Evolutionary conservation across 2,888 invertebrate genomes (phyloP).

Genomic region (Margaritifera margaritifera): DNA sequence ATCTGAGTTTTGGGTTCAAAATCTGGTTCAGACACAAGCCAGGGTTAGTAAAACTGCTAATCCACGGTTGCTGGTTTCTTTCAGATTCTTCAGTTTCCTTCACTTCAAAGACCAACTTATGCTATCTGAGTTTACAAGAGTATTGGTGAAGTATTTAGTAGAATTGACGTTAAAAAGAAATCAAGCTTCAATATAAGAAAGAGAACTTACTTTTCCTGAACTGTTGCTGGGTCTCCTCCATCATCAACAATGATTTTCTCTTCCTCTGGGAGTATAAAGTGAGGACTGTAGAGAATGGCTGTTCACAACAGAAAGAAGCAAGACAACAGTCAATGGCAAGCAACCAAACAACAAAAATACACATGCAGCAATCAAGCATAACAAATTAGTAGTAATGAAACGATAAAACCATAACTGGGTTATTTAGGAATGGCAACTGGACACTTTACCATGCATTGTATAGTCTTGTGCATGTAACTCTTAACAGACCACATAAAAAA

Average conservation of each 20-base stretch:
- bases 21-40: too few relatives aligned
- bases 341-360: slow-evolving; percentile 1
- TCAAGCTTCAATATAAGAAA: background rate
- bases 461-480: too few relatives aligned
- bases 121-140: background rate
- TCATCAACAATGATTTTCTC: slow-evolving; percentile 77
- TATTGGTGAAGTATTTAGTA: background rate
- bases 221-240: slow-evolving; percentile 72
- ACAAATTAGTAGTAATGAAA: slow-evolving; percentile 4
- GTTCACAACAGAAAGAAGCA: slow-evolving; percentile 17
- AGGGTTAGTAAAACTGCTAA: too few relatives aligned
- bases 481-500: too few relatives aligned
- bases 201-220: slow-evolving; percentile 75
- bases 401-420: too few relatives aligned
- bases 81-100: too few relatives aligned
- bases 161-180: background rate
- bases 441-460: too few relatives aligned
- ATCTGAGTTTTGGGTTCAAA: too few relatives aligned
- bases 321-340: background rate
- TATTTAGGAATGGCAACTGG: too few relatives aligned
- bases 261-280: slow-evolving; percentile 76
- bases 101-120: too few relatives aligned
- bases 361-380: slow-evolving; percentile 3
- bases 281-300: slow-evolving; percentile 70
- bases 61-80: too few relatives aligned